Percentiles rank a stretch among this genome's conserved stretches.
These are phyloP conservation scores for Ecliptopera silaceata DNA, from an alignment of 2,888 invertebrate genomes.

Conservation along the genomic window DNA sequence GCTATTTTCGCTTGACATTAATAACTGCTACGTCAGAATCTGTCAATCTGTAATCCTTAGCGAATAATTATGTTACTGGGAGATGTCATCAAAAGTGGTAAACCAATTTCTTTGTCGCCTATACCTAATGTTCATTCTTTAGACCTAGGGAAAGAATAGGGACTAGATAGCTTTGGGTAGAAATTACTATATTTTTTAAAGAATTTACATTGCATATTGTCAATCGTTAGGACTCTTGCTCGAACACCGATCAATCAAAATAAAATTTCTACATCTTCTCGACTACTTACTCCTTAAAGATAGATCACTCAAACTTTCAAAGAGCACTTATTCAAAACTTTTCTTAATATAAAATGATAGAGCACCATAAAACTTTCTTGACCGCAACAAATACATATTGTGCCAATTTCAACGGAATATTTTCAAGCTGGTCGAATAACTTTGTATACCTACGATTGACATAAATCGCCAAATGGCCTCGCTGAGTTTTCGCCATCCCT, in stretches of 20 bases:
- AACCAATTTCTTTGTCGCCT: too few relatives aligned
- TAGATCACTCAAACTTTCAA: conserved; percentile 20
- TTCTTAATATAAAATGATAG: conserved; percentile 22
- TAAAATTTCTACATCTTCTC: conserved; percentile 17
- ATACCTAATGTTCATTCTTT: too few relatives aligned
- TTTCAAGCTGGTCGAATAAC: conserved; percentile 36
- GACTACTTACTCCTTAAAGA: conserved; percentile 9
- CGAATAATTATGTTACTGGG: too few relatives aligned
- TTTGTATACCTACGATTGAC: conserved; percentile 40
- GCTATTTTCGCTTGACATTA: too few relatives aligned
- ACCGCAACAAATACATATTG: conserved; percentile 28
- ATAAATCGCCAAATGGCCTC: conserved; percentile 44
- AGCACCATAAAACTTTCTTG: conserved; percentile 26
- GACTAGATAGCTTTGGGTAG: too few relatives aligned
- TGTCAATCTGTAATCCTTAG: too few relatives aligned
- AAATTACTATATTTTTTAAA: too few relatives aligned
- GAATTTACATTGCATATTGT: too few relatives aligned
- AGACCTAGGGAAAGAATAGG: too few relatives aligned
- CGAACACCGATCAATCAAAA: conserved; percentile 8
- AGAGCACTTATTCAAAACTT: conserved; percentile 21
- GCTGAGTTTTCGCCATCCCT: conserved; percentile 42
- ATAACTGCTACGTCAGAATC: too few relatives aligned
- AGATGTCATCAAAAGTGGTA: too few relatives aligned
- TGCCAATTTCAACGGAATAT: conserved; percentile 30
- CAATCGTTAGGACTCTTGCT: neutral